These are phyloP conservation scores for Xiphydria camelus DNA, from an alignment of 2,888 invertebrate genomes.

Conservation along the genomic window DNA sequence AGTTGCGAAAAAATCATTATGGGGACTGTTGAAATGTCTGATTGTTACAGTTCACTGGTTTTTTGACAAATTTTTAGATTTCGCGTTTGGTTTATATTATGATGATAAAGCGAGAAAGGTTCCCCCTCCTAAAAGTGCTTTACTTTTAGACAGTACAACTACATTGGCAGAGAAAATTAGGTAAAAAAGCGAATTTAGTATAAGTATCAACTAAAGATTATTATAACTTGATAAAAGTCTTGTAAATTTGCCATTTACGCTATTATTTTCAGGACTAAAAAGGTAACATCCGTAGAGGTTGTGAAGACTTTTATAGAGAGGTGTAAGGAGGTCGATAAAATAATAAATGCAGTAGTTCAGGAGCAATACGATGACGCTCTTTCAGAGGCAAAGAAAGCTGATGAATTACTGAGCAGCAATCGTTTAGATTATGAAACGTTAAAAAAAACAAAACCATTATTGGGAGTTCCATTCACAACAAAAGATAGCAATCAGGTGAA, in stretches of 20 bases:
- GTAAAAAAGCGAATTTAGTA: no score
- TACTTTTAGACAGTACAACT: slow-evolving; percentile 68
- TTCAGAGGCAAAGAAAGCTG: slow-evolving; percentile 75
- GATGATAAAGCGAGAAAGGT: slow-evolving; percentile 50
- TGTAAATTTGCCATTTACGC: no score
- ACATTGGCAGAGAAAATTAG: slow-evolving; percentile 71
- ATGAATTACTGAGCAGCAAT: slow-evolving; percentile 64
- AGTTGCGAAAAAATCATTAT: slow-evolving; percentile 25
- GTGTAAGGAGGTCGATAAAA: slow-evolving; percentile 74
- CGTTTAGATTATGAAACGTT: slow-evolving; percentile 66
- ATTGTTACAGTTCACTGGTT: slow-evolving; percentile 44
- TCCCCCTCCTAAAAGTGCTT: slow-evolving; percentile 53
- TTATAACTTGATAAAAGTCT: no score
- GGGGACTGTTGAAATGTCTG: slow-evolving; percentile 33
- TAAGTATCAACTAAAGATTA: no score
- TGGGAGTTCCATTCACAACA: slow-evolving; percentile 90
- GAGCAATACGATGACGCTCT: slow-evolving; percentile 78
- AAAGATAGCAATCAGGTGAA: slow-evolving; percentile 85
- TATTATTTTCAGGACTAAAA: slow-evolving; percentile 49
- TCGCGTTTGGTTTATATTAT: slow-evolving; percentile 57
- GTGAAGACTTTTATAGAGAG: slow-evolving; percentile 76
- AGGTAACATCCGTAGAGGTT: slow-evolving; percentile 70
- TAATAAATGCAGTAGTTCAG: slow-evolving; percentile 83
- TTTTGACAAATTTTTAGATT: slow-evolving; percentile 58
- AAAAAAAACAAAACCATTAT: slow-evolving; percentile 74